A percentile compares a stretch with the other conserved stretches of the same genome.
phyloP scores from a whole-genome alignment of 2,888 invertebrate species.

The Nomada fabriciana region DNA sequence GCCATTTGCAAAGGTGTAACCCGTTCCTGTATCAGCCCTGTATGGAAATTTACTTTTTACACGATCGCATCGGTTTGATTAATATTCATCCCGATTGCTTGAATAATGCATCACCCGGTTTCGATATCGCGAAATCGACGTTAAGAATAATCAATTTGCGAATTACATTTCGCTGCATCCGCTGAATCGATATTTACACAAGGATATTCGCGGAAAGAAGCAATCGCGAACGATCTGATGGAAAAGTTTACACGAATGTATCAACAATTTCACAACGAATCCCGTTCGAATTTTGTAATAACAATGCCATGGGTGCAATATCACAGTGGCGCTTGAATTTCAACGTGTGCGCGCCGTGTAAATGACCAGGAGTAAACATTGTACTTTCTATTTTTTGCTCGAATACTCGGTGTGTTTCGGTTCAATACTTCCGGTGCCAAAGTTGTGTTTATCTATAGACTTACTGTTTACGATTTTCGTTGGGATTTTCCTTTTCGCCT shows the following conservation, averaged over 20 bases:
- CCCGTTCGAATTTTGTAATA: neutral
- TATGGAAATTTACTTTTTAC: neutral
- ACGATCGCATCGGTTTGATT: neutral
- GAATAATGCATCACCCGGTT: neutral
- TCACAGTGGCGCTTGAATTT: neutral
- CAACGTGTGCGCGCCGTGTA: neutral
- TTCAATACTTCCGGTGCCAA: conserved; percentile 1
- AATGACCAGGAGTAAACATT: conserved; percentile 1
- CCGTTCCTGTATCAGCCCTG: neutral
- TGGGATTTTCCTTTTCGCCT: conserved; percentile 11
- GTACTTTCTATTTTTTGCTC: conserved; percentile 6
- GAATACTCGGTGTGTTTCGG: neutral
- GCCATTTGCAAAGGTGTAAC: neutral
- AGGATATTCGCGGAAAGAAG: neutral
- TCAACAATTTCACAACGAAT: neutral
- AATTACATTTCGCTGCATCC: neutral
- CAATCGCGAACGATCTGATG: neutral
- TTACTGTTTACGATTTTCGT: no score
- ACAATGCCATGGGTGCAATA: no score
- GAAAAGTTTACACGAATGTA: neutral
- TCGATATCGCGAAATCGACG: neutral
- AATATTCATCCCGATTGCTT: neutral
- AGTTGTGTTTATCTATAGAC: no score
- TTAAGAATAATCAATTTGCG: neutral
- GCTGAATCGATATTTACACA: no score